phyloP scores from a whole-genome alignment of 2,888 invertebrate genomes.

The Iphiclides podalirius region DNA sequence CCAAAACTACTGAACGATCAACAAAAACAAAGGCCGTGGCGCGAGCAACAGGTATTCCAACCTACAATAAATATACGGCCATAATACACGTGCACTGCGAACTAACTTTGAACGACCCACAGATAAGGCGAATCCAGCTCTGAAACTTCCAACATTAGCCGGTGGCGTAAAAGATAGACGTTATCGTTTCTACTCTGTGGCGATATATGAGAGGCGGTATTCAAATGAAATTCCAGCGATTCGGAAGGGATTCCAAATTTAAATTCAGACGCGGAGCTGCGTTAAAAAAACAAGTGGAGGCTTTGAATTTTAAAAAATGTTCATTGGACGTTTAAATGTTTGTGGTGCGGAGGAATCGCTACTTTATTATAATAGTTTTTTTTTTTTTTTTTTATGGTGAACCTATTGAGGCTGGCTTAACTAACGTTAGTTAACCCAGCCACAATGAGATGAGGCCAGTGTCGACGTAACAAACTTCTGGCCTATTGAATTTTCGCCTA shows the following conservation, averaged over 20 bases:
- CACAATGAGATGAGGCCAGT: slow-evolving; percentile 49
- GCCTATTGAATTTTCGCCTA: slow-evolving; percentile 70
- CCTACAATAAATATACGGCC: slow-evolving; percentile 27
- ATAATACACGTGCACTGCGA: slow-evolving; percentile 22
- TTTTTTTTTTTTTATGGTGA: slow-evolving; percentile 28
- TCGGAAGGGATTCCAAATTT: slow-evolving; percentile 39
- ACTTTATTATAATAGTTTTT: slow-evolving; percentile 5
- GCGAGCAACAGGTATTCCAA: slow-evolving; percentile 53
- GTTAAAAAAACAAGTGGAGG: slow-evolving; percentile 29
- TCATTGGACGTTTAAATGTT: slow-evolving; percentile 36
- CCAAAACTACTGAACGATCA: slow-evolving; percentile 58
- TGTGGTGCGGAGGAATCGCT: slow-evolving; percentile 1
- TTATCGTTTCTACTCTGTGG: slow-evolving; percentile 20
- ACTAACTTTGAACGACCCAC: slow-evolving; percentile 25
- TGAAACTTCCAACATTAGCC: slow-evolving; percentile 16
- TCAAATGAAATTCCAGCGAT: slow-evolving; percentile 31
- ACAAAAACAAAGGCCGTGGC: slow-evolving; percentile 60
- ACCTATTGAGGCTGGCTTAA: slow-evolving; percentile 32
- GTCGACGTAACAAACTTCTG: slow-evolving; percentile 54
- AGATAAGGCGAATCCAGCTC: slow-evolving; percentile 25
- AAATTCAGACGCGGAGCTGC: slow-evolving; percentile 38
- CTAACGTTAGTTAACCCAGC: slow-evolving; percentile 47
- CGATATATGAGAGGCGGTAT: slow-evolving; percentile 26
- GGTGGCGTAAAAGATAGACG: slow-evolving; percentile 19
- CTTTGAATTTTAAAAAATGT: slow-evolving; percentile 41